Percentiles rank a stretch among this genome's conserved stretches.
Evolutionary conservation across 2,113 vertebrate genomes (phyloP).

Genomic region (Mesembrinibis cayennensis): DNA sequence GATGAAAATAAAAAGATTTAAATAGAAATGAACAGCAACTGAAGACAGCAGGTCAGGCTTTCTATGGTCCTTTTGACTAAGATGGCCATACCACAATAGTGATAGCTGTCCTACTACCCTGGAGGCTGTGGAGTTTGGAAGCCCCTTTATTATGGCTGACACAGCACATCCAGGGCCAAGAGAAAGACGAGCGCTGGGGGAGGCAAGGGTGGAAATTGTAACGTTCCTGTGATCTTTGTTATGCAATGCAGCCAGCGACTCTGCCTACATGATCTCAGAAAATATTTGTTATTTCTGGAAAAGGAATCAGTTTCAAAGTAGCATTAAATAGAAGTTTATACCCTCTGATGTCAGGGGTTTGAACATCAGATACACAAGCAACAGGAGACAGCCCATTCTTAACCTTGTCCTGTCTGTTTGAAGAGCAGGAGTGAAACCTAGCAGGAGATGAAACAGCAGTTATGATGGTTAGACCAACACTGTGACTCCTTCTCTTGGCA

Average conservation of each 20-base stretch:
- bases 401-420: background rate
- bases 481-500: background rate
- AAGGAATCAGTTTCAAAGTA: background rate
- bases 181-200: background rate
- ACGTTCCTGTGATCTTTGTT: background rate
- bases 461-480: accelerated
- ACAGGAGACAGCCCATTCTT: background rate
- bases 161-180: background rate
- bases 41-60: background rate
- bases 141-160: background rate
- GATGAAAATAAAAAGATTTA: background rate
- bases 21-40: background rate
- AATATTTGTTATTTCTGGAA: background rate
- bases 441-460: background rate
- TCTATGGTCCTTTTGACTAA: background rate
- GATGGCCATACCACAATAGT: background rate
- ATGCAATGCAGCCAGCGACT: background rate
- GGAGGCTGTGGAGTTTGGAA: background rate
- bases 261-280: background rate
- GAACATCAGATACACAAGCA: background rate
- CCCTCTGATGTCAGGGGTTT: background rate
- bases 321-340: background rate
- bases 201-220: background rate
- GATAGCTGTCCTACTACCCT: background rate
- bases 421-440: background rate